Evolutionary conservation across 2,888 invertebrate species (phyloP).

Genomic region (Caenorhabditis auriculariae): DNA sequence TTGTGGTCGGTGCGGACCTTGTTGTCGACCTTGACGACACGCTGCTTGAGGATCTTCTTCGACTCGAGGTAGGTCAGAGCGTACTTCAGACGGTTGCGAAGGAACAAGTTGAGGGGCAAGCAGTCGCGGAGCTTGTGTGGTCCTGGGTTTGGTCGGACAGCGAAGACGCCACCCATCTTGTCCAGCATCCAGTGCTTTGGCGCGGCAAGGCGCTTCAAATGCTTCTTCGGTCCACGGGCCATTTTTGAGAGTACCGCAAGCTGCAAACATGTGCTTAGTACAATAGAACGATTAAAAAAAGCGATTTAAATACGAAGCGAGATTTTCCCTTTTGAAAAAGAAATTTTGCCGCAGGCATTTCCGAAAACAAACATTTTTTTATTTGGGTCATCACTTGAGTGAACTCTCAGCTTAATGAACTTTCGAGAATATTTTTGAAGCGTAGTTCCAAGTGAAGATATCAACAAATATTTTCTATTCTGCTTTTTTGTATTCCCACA

Average conservation of each 20-base stretch:
- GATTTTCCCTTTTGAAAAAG: too few relatives aligned
- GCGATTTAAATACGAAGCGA: too few relatives aligned
- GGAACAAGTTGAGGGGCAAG: conserved; percentile 89
- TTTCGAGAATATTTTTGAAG: too few relatives aligned
- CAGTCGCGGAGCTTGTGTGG: conserved; percentile 97
- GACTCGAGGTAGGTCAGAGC: conserved; percentile 94
- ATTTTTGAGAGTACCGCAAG: conserved; percentile 43
- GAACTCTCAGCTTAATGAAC: too few relatives aligned
- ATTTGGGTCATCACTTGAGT: too few relatives aligned
- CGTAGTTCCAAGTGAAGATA: too few relatives aligned
- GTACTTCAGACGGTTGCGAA: conserved; percentile 95
- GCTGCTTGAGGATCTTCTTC: conserved; percentile 95
- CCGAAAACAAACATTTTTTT: too few relatives aligned
- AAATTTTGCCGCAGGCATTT: too few relatives aligned
- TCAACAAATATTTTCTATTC: too few relatives aligned
- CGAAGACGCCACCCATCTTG: conserved; percentile 72
- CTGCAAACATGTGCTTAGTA: conserved; percentile 11
- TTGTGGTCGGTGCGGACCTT: conserved; percentile 96
- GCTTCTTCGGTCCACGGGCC: conserved; percentile 99
- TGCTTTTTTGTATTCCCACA: too few relatives aligned
- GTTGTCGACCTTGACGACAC: conserved; percentile 95
- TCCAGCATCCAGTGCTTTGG: conserved; percentile 99
- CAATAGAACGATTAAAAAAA: too few relatives aligned
- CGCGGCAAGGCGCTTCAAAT: conserved; percentile 97
- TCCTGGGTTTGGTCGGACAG: conserved; percentile 93